Evolutionary conservation across 37 sponge, comb jelly and placozoan species (phyloP).

Genomic region (Cliona cf. orientalis): DNA sequence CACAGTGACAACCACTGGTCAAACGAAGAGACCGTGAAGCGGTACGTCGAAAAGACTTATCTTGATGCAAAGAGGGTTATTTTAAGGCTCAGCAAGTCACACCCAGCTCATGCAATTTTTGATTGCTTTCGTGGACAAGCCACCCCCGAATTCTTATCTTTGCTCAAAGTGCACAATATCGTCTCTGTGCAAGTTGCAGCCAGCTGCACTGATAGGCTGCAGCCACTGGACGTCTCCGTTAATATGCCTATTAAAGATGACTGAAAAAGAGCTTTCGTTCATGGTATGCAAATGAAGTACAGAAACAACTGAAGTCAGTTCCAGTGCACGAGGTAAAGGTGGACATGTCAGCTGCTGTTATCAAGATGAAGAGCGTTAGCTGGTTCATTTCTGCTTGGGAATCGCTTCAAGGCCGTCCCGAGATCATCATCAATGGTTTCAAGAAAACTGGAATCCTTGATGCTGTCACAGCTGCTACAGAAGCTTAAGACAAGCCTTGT

Average conservation of each 20-base stretch:
- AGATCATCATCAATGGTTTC: constrained; percentile 24
- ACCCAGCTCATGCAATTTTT: constrained; percentile 23
- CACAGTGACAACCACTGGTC: constrained; percentile 54
- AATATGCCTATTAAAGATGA: constrained; percentile 41
- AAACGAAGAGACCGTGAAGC: constrained; percentile 32
- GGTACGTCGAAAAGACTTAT: constrained; percentile 32
- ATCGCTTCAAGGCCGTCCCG: neutral
- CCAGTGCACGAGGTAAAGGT: constrained; percentile 28
- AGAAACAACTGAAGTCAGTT: constrained; percentile 20
- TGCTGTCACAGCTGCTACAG: no score
- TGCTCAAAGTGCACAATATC: constrained; percentile 22
- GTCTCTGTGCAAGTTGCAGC: constrained; percentile 14
- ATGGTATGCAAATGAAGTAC: constrained; percentile 52
- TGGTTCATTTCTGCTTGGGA: constrained; percentile 44
- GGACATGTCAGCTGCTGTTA: constrained; percentile 11
- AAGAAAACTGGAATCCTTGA: no score
- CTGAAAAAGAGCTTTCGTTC: constrained; percentile 15
- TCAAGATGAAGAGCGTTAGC: constrained; percentile 29
- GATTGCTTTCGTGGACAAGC: constrained; percentile 31
- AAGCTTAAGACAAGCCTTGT: no score
- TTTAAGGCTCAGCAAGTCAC: neutral
- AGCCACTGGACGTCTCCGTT: constrained; percentile 34
- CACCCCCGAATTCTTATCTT: constrained; percentile 1
- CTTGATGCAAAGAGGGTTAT: constrained; percentile 4
- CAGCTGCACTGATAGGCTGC: constrained; percentile 29